Evolutionary conservation across 2,888 invertebrate species (phyloP).

Genomic region (Idaea aversata): DNA sequence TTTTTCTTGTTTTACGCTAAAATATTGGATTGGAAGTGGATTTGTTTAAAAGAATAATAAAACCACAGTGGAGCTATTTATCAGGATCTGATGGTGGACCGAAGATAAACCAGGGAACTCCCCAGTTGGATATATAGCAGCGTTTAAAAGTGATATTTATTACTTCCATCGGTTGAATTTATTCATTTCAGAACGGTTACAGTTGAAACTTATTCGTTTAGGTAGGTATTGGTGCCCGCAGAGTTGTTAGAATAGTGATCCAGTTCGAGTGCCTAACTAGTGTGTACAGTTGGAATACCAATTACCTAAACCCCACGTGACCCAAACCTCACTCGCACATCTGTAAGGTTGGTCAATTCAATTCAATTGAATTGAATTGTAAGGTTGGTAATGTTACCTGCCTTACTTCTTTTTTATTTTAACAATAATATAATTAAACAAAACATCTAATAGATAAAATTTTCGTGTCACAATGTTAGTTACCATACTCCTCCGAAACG

Average conservation of each 20-base stretch:
- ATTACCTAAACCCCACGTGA: too few species aligned
- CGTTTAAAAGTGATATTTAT: neutral
- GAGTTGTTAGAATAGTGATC: neutral
- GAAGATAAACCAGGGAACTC: neutral
- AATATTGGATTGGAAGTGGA: neutral
- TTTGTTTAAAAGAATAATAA: neutral
- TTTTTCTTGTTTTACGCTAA: neutral
- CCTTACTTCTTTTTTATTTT: too few species aligned
- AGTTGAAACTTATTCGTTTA: neutral
- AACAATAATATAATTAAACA: too few species aligned
- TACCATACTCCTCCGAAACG: too few species aligned
- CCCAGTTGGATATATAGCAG: neutral
- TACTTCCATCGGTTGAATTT: neutral
- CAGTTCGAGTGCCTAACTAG: neutral
- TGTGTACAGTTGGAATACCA: too few species aligned
- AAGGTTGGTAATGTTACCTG: too few species aligned
- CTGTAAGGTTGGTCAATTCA: too few species aligned
- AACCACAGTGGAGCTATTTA: neutral
- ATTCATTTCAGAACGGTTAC: neutral
- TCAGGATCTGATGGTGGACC: constrained; percentile 1
- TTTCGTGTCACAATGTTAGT: too few species aligned
- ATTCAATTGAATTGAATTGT: too few species aligned
- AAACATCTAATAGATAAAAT: too few species aligned
- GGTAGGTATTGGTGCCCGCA: neutral
- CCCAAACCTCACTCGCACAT: too few species aligned